Conservation (phyloP, 2,888 invertebrate species). For the Muschampia staudingeri region DNA sequence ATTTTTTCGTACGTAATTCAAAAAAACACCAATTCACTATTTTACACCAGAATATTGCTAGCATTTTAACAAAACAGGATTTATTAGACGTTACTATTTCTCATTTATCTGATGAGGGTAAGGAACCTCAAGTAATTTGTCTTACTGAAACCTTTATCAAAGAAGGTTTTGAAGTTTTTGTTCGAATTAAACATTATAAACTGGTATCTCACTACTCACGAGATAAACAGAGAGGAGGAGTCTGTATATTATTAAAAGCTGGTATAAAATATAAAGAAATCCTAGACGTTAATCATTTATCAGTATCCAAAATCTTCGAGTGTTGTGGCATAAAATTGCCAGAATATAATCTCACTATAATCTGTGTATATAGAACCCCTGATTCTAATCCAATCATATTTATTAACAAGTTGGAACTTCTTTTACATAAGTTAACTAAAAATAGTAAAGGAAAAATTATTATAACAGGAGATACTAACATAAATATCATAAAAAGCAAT, state of each 20-base stretch:
- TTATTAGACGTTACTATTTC: no score
- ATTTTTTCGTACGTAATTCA: no score
- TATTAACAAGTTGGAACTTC: neutral
- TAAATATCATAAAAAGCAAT: neutral
- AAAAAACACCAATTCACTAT: no score
- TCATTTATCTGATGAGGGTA: no score
- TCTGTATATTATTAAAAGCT: neutral
- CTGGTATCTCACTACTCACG: neutral
- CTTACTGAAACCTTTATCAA: no score
- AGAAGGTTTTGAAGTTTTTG: no score
- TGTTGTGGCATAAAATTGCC: neutral
- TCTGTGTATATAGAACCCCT: neutral
- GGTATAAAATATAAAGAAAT: neutral
- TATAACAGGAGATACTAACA: neutral
- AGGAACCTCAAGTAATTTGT: neutral
- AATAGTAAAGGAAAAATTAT: neutral
- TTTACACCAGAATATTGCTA: no score
- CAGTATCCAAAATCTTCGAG: neutral
- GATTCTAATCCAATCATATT: neutral
- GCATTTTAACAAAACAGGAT: no score
- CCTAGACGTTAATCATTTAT: neutral
- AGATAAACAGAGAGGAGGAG: neutral
- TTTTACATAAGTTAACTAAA: neutral
- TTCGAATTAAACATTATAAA: no score
- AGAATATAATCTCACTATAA: neutral